Evolutionary conservation across 2,888 invertebrate genomes (phyloP).

Genomic region (Sycophila texana): DNA sequence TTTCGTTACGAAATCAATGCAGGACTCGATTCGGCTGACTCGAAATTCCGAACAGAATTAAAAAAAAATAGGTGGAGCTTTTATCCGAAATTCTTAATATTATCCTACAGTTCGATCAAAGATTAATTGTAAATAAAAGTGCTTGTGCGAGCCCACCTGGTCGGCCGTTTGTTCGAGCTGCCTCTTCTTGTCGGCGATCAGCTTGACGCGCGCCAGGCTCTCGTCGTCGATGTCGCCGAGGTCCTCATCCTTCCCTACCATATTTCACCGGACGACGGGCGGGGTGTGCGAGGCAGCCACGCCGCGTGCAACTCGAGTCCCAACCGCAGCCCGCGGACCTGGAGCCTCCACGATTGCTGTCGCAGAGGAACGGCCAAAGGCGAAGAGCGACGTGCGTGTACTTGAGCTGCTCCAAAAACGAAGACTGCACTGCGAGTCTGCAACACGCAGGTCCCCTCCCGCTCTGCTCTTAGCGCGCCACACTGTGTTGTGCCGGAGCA

Average conservation of each 20-base stretch:
- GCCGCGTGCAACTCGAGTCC: background rate
- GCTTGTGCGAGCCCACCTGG: conserved; percentile 66
- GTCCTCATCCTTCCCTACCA: conserved; percentile 51
- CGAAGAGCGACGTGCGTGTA: background rate
- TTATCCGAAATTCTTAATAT: too few relatives aligned
- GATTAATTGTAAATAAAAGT: too few relatives aligned
- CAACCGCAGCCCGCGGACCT: too few relatives aligned
- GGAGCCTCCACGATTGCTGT: too few relatives aligned
- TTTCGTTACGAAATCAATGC: too few relatives aligned
- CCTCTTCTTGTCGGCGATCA: conserved; percentile 68
- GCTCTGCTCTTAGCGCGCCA: too few relatives aligned
- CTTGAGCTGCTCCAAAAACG: background rate
- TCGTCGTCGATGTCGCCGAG: conserved; percentile 54
- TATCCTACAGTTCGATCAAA: too few relatives aligned
- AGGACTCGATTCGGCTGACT: too few relatives aligned
- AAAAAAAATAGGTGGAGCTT: too few relatives aligned
- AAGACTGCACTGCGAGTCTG: background rate
- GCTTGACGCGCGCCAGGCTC: conserved; percentile 63
- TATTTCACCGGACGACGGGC: conserved; percentile 19
- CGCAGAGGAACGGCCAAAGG: too few relatives aligned
- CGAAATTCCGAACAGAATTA: too few relatives aligned
- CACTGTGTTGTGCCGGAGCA: conserved; percentile 13
- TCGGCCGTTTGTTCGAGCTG: conserved; percentile 66
- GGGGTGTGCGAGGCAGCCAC: background rate
- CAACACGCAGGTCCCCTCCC: too few relatives aligned